Evolutionary conservation across 2,888 invertebrate genomes (phyloP).

Genomic region (Drosophila lutescens): DNA sequence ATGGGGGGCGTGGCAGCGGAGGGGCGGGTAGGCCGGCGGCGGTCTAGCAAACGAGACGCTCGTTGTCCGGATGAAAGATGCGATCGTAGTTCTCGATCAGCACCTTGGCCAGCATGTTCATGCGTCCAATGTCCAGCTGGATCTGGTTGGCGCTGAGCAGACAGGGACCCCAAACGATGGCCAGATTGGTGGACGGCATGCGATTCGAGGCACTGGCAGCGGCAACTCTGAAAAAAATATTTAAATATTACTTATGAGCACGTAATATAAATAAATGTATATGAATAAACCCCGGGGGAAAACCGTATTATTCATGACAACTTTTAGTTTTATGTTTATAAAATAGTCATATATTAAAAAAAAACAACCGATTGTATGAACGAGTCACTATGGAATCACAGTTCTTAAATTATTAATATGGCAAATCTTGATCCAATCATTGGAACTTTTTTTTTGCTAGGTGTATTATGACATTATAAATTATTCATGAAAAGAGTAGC

Average conservation of each 20-base stretch:
- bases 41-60: slow-evolving; percentile 80
- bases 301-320: background rate
- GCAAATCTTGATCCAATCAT: no score
- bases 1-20: slow-evolving; percentile 28
- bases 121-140: slow-evolving; percentile 82
- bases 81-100: slow-evolving; percentile 83
- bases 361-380: no score
- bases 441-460: no score
- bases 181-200: slow-evolving; percentile 84
- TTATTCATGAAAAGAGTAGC: no score
- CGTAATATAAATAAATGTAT: background rate
- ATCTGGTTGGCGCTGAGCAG: slow-evolving; percentile 81
- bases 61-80: slow-evolving; percentile 82
- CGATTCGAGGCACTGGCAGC: slow-evolving; percentile 81
- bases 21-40: background rate
- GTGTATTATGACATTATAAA: no score
- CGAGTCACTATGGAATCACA: no score
- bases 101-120: slow-evolving; percentile 84
- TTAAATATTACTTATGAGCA: background rate
- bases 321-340: background rate
- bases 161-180: slow-evolving; percentile 84
- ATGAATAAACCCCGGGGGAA: no score
- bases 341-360: background rate
- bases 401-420: no score
- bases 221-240: slow-evolving; percentile 77